Evolutionary conservation across 2,113 vertebrate species (phyloP).

Genomic region (Microtus richardsoni): DNA sequence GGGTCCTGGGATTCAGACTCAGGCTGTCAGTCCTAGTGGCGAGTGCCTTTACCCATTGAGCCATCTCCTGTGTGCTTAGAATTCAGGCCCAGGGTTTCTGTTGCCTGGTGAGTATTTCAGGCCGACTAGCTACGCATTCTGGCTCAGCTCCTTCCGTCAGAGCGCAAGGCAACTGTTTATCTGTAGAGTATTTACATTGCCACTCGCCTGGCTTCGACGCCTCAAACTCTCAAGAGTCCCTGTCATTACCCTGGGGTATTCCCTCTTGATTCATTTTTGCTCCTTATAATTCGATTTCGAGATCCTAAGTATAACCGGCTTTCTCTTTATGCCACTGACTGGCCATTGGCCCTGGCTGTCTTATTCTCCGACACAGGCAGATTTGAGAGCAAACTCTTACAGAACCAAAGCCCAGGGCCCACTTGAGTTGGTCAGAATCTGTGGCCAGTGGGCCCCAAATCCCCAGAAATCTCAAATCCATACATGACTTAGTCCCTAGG

Average conservation of each 20-base stretch:
- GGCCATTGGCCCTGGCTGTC: not conserved
- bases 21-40: no score
- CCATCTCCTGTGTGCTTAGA: not conserved
- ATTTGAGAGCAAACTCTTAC: not conserved
- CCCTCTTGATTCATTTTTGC: not conserved
- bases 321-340: not conserved
- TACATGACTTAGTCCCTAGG: not conserved
- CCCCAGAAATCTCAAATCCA: conserved; percentile 54
- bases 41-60: not conserved
- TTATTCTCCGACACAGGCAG: not conserved
- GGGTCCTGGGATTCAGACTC: not conserved
- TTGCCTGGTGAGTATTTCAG: not conserved
- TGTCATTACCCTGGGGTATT: not conserved
- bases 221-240: not conserved
- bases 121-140: not conserved
- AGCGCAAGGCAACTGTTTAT: not conserved
- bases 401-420: not conserved
- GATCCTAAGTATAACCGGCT: not conserved
- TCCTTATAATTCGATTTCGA: conserved; percentile 32
- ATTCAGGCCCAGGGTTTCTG: not conserved
- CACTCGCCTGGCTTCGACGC: not conserved
- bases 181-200: not conserved
- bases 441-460: not conserved
- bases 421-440: not conserved
- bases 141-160: not conserved